Base-by-base conservation (phyloP, 2,888 invertebrate genomes). In the Drosophila nr. medialis region DNA sequence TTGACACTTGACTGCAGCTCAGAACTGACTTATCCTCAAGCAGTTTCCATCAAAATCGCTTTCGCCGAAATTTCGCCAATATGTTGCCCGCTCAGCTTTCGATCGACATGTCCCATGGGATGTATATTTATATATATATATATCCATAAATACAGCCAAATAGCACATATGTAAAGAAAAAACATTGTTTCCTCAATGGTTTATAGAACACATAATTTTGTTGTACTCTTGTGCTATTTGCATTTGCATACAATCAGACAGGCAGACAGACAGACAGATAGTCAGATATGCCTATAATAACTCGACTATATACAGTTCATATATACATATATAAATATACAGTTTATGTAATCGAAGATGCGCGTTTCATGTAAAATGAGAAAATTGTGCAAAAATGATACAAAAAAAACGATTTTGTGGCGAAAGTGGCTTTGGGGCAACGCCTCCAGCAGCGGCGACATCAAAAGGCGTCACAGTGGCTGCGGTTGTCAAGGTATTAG, bases 381-480 rank as follows among this genome's bases (percentile, higher is more conserved):
- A 8, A 24, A 21, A 42, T 21, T 5, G 21, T 11, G 5, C 5
- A 42, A 42, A n/a, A 42, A 42, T 42, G 2, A 42, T 42, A 21
- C 11, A 42, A 51, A 15, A 30, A 30, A 36, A 53, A 15, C 4
- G 36, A 38, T 27, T 27, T 49, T 11, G 11, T 15, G 24, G 34
- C 21, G 38, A 61, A 61, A 53, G 30, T n/a, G 61, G 13, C 42
- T 61, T 40, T 32, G 34, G 51, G 15, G 27, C 24, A 34, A 13
- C 24, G 30, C 40, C 11, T 60, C 29, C 30, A 42, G 56, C 40
- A 15, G 42, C 24, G 27, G 18, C 40, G 62, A 64, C 49, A 72
- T 77, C 64, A 72, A 76, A 78, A 72, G 75, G 73, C 75, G 78
- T 67, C 73, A 78, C 67, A 67, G 59, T 66, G 78, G 72, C 78